Evolutionary conservation across 2,113 vertebrate genomes (phyloP), one percentile per base, ranked within the genome.

Genomic region (Silurus meridionalis): DNA sequence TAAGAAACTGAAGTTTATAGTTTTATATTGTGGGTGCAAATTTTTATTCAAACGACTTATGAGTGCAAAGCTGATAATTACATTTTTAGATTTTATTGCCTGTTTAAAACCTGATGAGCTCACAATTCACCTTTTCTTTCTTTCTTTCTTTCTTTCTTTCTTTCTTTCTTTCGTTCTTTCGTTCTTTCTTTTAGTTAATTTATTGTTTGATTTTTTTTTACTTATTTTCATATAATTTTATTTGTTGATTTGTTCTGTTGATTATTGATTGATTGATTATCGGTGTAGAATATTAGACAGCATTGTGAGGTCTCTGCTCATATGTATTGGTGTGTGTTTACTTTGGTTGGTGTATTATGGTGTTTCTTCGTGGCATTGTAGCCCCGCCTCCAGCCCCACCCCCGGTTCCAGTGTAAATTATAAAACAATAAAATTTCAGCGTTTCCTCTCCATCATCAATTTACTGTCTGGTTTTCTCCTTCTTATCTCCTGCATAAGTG

Each of bases 391-490:
- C 37, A 37, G 37, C 37, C 37, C 37, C 37, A 37, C 37, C 37
- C 37, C 90, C 83, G 90, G 88, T 80, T 91, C 80, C 57, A 90
- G 89, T 94, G 90, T 90, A 90, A 88, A 91, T 74, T 91, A 82
- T 87, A 13, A 88, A 84, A 83, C 83, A 94, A 94, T 95, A 94
- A 94, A 95, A 89, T 86, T 83, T 86, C 87, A 88, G 79, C 90
- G 88, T 88, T 89, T 88, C 84, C 82, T 91, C 85, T 72, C 82
- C 74, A 72, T 46, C 71, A 75, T 28, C 90, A 85, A 25, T 79
- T 85, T 25, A 88, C 89, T 90, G 92, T 92, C 91, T 92, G 19
- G 11, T 53, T n/a, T 50, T 72, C 13, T 57, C 55, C 55, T 21
- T 72, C 9, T 50, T 9, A 23, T 74, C 17, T 10, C 11, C 19